These are phyloP conservation scores for Muscidifurax raptorellus DNA, from an alignment of 1,140 invertebrate species.

Conservation along the genomic window DNA sequence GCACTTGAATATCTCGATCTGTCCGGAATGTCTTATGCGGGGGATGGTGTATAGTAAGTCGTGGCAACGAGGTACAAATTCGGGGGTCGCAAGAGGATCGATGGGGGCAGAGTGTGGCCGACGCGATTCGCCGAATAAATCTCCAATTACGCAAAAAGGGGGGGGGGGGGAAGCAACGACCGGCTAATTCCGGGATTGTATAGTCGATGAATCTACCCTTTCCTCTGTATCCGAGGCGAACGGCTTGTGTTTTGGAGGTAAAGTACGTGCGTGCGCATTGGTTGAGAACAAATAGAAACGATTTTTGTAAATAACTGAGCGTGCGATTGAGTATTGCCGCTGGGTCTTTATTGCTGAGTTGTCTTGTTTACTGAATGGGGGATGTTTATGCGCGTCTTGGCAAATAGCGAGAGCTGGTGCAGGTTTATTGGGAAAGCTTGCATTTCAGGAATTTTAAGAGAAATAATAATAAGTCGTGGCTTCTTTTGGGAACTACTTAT, in stretches of 20 bases:
- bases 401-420: too few relatives aligned
- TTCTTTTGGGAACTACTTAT: too few relatives aligned
- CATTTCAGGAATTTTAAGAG: background rate
- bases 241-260: background rate
- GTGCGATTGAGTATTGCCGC: conserved; percentile 17
- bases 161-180: background rate
- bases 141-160: conserved; percentile 17
- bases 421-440: background rate
- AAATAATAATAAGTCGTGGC: too few relatives aligned
- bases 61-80: conserved; percentile 17
- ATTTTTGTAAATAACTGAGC: background rate
- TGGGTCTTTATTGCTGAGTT: conserved; percentile 17
- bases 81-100: conserved; percentile 13
- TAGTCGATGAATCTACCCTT: conserved; percentile 47
- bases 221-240: background rate
- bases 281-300: background rate
- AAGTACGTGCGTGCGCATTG: background rate
- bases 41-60: background rate
- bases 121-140: conserved; percentile 30
- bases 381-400: background rate
- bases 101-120: background rate
- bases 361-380: background rate
- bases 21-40: conserved; percentile 23
- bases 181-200: conserved; percentile 48
- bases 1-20: background rate